phyloP scores from a whole-genome alignment of 37 sponge, comb jelly and placozoan species.

The Cliona cf. orientalis region DNA sequence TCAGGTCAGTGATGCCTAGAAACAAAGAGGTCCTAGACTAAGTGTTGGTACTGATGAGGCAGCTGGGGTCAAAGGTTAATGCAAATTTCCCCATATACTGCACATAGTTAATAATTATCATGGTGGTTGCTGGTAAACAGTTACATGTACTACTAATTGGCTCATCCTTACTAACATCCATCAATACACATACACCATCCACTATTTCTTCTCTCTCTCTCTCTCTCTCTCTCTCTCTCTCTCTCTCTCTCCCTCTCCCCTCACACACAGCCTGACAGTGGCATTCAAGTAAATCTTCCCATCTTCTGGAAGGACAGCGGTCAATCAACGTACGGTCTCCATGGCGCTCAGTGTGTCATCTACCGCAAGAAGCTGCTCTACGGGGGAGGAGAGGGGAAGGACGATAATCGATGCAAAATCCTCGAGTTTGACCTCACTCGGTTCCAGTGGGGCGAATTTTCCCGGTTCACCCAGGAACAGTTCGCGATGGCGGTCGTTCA shows the following conservation, averaged over 20 bases:
- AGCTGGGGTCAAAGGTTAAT: too few relatives aligned
- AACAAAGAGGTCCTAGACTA: too few relatives aligned
- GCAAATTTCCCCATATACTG: too few relatives aligned
- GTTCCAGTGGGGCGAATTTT: background rate
- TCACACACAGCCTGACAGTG: constrained; percentile 32
- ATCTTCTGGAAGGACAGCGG: constrained; percentile 9
- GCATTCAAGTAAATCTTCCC: constrained; percentile 8
- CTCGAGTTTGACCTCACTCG: constrained; percentile 11
- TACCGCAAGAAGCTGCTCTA: constrained; percentile 5
- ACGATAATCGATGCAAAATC: constrained; percentile 19
- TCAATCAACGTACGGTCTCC: background rate
- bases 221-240: background rate
- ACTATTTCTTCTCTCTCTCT: background rate
- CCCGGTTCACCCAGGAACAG: constrained; percentile 1
- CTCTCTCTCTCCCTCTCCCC: background rate
- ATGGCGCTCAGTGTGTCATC: constrained; percentile 34
- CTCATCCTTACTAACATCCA: background rate
- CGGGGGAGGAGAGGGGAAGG: constrained; percentile 25
- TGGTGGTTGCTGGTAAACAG: too few relatives aligned
- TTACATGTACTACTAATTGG: too few relatives aligned
- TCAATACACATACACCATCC: background rate
- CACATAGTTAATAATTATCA: too few relatives aligned
- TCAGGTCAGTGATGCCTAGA: too few relatives aligned
- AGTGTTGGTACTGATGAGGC: too few relatives aligned
- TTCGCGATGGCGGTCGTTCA: constrained; percentile 43